These are phyloP conservation scores for Tyto alba DNA, from an alignment of 2,113 vertebrate genomes.

Conservation along the genomic window DNA sequence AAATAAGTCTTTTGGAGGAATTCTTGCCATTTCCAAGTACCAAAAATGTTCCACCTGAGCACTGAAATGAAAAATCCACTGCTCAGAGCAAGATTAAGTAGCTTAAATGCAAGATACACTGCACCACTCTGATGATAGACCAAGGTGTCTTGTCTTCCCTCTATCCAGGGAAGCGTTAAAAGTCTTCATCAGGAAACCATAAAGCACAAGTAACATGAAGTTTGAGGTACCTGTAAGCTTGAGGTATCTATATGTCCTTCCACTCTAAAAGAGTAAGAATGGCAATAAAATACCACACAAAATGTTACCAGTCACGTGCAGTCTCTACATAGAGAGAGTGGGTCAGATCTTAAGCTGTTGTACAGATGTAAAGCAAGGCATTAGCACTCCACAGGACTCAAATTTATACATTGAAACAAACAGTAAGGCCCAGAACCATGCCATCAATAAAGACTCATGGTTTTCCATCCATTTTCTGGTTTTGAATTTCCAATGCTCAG, in stretches of 20 bases:
- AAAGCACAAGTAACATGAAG: neutral
- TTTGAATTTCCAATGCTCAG: neutral
- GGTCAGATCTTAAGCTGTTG: neutral
- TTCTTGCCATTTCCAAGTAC: neutral
- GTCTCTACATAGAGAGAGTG: neutral
- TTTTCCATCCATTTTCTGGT: neutral
- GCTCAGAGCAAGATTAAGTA: neutral
- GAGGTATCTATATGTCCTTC: neutral
- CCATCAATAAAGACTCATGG: neutral
- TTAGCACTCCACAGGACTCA: neutral
- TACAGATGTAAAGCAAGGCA: neutral
- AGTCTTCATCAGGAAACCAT: neutral
- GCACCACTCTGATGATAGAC: neutral
- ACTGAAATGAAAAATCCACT: neutral
- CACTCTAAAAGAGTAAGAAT: neutral
- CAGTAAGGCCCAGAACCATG: neutral
- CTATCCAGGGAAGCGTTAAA: neutral
- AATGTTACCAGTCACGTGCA: neutral
- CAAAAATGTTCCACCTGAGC: neutral
- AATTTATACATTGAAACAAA: neutral
- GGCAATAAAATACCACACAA: neutral
- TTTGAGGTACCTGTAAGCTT: neutral
- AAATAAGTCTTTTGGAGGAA: neutral
- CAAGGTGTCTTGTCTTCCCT: neutral
- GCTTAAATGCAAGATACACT: neutral